phyloP scores from a whole-genome alignment of 2,797 vertebrate species.

The Cephalopachus bancanus region DNA sequence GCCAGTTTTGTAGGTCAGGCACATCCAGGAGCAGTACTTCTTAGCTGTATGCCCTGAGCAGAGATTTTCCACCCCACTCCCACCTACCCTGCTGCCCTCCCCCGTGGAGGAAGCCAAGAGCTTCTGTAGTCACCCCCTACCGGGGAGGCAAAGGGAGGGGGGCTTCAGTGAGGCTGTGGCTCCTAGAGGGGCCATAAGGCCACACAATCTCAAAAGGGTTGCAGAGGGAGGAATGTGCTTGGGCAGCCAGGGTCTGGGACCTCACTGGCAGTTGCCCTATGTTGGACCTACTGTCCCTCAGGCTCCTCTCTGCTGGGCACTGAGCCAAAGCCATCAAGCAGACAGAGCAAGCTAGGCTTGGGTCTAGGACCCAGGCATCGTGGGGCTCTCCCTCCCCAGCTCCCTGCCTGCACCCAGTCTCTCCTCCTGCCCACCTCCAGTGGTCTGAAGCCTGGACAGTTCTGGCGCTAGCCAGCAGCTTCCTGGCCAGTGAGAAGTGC shows the following conservation, averaged over 20 bases:
- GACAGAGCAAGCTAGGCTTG: background rate
- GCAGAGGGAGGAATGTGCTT: rapidly evolving
- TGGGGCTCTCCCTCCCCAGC: background rate
- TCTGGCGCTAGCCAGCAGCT: constrained; percentile 88
- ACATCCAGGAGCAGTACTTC: constrained; percentile 87
- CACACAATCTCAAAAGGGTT: background rate
- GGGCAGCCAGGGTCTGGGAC: background rate
- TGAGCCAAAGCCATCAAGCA: constrained; percentile 89
- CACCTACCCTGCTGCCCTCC: background rate
- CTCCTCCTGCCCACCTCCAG: constrained; percentile 86
- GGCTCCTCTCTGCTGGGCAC: constrained; percentile 91
- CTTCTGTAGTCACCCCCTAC: background rate
- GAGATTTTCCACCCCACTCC: background rate
- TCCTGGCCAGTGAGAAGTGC: constrained; percentile 50
- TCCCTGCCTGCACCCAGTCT: background rate
- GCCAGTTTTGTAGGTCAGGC: constrained; percentile 89
- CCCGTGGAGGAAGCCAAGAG: background rate
- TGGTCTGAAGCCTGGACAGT: constrained; percentile 88
- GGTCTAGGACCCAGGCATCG: background rate
- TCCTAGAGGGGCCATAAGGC: background rate
- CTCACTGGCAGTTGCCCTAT: constrained; percentile 76
- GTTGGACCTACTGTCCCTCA: constrained; percentile 86
- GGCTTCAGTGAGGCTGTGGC: background rate
- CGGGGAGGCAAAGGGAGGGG: background rate
- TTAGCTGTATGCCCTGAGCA: background rate